Evolutionary conservation across 2,113 vertebrate genomes (phyloP).

Genomic region (Macaca nemestrina): DNA sequence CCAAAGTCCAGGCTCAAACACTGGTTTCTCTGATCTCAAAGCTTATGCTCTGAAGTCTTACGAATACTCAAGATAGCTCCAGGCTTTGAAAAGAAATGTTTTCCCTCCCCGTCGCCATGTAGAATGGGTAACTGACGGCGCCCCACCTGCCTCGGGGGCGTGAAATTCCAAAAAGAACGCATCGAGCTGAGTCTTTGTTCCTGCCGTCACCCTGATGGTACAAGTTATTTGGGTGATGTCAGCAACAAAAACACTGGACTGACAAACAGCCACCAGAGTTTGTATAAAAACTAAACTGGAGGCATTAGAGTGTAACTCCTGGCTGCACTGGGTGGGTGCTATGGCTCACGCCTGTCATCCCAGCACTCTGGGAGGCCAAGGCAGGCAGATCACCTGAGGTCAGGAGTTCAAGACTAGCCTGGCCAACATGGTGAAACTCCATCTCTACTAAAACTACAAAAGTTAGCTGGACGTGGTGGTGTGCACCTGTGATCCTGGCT

Average conservation of each 20-base stretch:
- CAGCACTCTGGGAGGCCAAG: too few relatives aligned
- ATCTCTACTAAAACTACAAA: too few relatives aligned
- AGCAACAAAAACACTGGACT: background rate
- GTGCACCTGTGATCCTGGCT: too few relatives aligned
- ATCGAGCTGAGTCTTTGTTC: background rate
- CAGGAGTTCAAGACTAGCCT: too few relatives aligned
- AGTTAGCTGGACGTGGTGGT: too few relatives aligned
- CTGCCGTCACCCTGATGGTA: background rate
- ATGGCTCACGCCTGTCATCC: too few relatives aligned
- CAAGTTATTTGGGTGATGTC: background rate
- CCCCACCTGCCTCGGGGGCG: too few relatives aligned
- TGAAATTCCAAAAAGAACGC: background rate
- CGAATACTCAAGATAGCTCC: background rate
- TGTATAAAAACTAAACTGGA: background rate
- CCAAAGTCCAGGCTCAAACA: background rate
- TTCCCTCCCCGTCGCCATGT: accelerated
- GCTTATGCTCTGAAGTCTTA: background rate
- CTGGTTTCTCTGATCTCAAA: background rate
- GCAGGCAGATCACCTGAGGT: too few relatives aligned
- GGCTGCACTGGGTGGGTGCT: too few relatives aligned
- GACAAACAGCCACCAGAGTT: background rate
- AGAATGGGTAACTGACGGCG: background rate
- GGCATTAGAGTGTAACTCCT: background rate
- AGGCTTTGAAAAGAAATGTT: background rate
- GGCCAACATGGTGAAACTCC: too few relatives aligned